These are phyloP conservation scores for Platysteira castanea DNA, from an alignment of 2,113 vertebrate species.

Conservation along the genomic window DNA sequence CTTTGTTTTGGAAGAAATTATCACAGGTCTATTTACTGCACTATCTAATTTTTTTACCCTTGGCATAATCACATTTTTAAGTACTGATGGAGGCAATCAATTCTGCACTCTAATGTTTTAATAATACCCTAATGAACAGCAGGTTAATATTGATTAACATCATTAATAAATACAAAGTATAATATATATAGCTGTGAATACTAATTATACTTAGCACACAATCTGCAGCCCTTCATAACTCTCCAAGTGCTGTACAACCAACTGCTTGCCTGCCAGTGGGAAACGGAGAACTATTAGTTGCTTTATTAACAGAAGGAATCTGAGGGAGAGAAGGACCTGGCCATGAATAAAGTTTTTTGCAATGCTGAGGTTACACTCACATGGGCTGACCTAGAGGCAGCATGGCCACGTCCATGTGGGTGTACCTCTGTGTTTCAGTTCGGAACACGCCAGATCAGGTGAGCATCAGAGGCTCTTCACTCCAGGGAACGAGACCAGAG, in stretches of 20 bases:
- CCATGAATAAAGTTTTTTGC: background rate
- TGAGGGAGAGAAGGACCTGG: background rate
- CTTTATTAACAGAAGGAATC: background rate
- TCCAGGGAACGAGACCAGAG: background rate
- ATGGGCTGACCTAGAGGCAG: background rate
- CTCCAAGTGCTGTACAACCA: background rate
- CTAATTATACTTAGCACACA: background rate
- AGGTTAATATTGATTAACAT: constrained; percentile 34
- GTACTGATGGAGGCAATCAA: background rate
- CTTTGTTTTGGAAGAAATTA: background rate
- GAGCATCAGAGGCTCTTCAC: background rate
- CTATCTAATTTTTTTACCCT: constrained; percentile 3
- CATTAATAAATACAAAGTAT: background rate
- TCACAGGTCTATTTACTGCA: background rate
- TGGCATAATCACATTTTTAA: background rate
- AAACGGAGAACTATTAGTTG: background rate
- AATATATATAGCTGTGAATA: background rate
- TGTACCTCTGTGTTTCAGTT: background rate
- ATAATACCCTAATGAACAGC: background rate
- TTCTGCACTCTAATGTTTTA: background rate
- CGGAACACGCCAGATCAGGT: background rate
- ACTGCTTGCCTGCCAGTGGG: background rate
- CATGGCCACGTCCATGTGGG: rapidly evolving
- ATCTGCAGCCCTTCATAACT: background rate
- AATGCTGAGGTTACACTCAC: background rate